Conservation (phyloP, 2,113 vertebrate species). For the Camelus bactrianus region DNA sequence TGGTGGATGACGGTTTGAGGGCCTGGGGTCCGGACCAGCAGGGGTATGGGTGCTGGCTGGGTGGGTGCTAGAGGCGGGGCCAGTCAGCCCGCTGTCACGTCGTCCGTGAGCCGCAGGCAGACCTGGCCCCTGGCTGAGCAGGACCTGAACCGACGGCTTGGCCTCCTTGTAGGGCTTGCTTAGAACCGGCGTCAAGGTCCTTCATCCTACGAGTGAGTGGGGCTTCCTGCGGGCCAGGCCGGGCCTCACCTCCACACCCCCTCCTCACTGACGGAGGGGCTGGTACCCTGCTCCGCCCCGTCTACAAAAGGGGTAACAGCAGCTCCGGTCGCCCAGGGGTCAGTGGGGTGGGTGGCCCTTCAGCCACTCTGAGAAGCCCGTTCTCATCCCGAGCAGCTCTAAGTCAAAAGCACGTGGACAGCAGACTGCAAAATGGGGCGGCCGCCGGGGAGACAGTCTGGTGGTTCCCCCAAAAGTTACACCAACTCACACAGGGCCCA, state of each 20-base stretch:
- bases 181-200: fast-evolving
- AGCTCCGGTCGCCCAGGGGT: neutral
- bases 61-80: fast-evolving
- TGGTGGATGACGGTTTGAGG: fast-evolving
- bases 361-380: neutral
- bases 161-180: neutral
- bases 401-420: neutral
- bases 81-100: fast-evolving
- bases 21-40: neutral
- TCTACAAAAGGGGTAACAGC: neutral
- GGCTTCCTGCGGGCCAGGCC: neutral
- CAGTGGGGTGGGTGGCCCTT: fast-evolving
- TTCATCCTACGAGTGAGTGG: fast-evolving
- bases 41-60: neutral
- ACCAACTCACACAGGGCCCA: fast-evolving
- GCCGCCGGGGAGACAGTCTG: fast-evolving
- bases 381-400: fast-evolving
- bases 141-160: neutral
- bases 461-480: fast-evolving
- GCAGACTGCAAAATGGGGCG: fast-evolving
- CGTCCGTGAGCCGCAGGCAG: fast-evolving
- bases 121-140: fast-evolving
- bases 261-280: neutral
- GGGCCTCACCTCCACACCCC: fast-evolving
- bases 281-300: neutral